Conservation (phyloP, 2,113 vertebrate genomes). For the Trogon surrucura region DNA sequence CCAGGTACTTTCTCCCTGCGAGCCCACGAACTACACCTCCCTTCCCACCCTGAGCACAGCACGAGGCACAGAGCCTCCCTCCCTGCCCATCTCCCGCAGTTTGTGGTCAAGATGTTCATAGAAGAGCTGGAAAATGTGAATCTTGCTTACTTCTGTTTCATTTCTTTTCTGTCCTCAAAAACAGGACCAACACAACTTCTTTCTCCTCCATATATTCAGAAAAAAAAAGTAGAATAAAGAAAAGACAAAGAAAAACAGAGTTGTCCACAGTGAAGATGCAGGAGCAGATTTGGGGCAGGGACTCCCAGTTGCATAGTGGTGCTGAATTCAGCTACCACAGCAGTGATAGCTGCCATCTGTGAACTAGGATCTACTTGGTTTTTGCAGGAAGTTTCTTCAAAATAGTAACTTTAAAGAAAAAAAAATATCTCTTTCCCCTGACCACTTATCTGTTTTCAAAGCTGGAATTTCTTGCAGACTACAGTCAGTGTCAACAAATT, state of each 20-base stretch:
- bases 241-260: rapidly evolving
- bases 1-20: neutral
- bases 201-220: neutral
- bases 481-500: neutral
- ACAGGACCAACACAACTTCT: neutral
- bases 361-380: neutral
- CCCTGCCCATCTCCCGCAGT: rapidly evolving
- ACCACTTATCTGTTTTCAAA: neutral
- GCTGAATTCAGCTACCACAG: neutral
- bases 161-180: neutral
- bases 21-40: rapidly evolving
- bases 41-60: neutral
- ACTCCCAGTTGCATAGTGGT: neutral
- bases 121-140: neutral
- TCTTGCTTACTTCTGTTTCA: neutral
- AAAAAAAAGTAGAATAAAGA: neutral
- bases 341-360: neutral
- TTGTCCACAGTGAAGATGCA: rapidly evolving
- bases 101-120: neutral
- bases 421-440: neutral
- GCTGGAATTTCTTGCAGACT: neutral
- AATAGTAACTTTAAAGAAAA: neutral
- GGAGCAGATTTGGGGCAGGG: neutral
- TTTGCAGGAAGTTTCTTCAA: neutral
- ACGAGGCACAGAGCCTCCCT: neutral